Evolutionary conservation across 2,113 vertebrate genomes (phyloP), one percentile per base, ranked within the genome.

Genomic region (Galbula dea): DNA sequence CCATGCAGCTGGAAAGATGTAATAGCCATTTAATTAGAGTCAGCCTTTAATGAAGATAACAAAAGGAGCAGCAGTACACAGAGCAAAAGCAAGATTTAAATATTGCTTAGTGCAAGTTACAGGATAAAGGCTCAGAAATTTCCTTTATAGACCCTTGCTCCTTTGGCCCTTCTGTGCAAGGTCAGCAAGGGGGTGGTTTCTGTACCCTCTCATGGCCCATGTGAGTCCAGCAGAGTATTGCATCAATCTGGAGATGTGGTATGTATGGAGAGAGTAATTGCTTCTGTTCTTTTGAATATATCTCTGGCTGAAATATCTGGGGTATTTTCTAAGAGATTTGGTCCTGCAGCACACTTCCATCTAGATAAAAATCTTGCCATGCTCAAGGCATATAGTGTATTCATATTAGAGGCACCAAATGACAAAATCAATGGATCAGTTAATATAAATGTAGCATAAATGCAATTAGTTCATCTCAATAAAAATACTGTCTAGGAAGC

Each of bases 1-100:
- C 63, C 15, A 23, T 62, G 37, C 49, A 89, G 20, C 75, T 81
- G 32, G 75, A 54, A 92, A 87, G 69, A 69, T 55, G 49, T 22
- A 48, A 51, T 61, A 71, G 39, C n/a, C 7, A 34, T 74, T 95
- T 86, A 83, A 87, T 81, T 82, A 72, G 30, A 95, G 79, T 4
- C 27, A 46, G 49, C 63, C 80, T 92, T 90, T 88, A 91, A 91
- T 93, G 82, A 83, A 74, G 67, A 51, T 89, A 89, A 74, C 74
- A 72, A 90, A 92, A 95, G 37, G 11, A 82, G 11, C n/a, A 54
- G 71, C n/a, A 76, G 39, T 75, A 81, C 92, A 71, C 77, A 27
- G 43, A 86, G 80, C 57, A 92, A 80, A 81, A 90, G 45, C 18
- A 78, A 71, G 65, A 81, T 74, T 37, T 3, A 32, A 77, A 51